These are phyloP conservation scores for Parnassius orleans DNA, from an alignment of 2,888 invertebrate species.

Conservation along the genomic window DNA sequence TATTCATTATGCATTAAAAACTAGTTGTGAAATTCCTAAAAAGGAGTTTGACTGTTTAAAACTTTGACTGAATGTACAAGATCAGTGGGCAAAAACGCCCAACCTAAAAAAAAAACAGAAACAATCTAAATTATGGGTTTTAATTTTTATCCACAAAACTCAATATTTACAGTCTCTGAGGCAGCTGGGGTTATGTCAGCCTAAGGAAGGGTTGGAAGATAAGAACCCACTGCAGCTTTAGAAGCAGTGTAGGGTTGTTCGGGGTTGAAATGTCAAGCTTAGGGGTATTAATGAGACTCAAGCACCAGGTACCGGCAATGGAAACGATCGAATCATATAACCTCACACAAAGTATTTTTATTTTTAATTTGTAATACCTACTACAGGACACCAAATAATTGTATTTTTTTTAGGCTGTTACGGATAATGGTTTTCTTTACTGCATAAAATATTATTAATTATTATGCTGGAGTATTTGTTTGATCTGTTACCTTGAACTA, in stretches of 20 bases:
- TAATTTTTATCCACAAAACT: slow-evolving; percentile 22
- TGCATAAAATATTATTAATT: too few relatives aligned
- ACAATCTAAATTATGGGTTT: slow-evolving; percentile 2
- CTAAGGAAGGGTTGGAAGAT: slow-evolving; percentile 17
- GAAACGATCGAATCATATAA: slow-evolving; percentile 18
- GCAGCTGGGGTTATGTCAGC: slow-evolving; percentile 19
- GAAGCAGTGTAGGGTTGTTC: slow-evolving; percentile 16
- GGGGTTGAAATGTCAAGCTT: slow-evolving; percentile 27
- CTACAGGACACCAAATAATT: too few relatives aligned
- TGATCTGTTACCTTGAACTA: too few relatives aligned
- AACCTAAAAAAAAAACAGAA: background rate
- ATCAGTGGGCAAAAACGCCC: too few relatives aligned
- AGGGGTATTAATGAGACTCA: slow-evolving; percentile 23
- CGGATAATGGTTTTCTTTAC: too few relatives aligned
- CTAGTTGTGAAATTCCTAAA: too few relatives aligned
- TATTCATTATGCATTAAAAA: too few relatives aligned
- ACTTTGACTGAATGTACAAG: too few relatives aligned
- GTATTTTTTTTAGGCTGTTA: too few relatives aligned
- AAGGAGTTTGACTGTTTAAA: too few relatives aligned
- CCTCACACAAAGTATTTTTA: background rate
- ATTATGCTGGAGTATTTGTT: too few relatives aligned
- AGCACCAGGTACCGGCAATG: slow-evolving; percentile 24
- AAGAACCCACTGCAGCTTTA: slow-evolving; percentile 31
- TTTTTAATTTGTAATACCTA: too few relatives aligned
- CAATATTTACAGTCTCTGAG: background rate